Percentiles rank a stretch among this genome's conserved stretches.
phyloP scores from a whole-genome alignment of 1,140 invertebrate species.

The Alviniconcha marisindica region DNA sequence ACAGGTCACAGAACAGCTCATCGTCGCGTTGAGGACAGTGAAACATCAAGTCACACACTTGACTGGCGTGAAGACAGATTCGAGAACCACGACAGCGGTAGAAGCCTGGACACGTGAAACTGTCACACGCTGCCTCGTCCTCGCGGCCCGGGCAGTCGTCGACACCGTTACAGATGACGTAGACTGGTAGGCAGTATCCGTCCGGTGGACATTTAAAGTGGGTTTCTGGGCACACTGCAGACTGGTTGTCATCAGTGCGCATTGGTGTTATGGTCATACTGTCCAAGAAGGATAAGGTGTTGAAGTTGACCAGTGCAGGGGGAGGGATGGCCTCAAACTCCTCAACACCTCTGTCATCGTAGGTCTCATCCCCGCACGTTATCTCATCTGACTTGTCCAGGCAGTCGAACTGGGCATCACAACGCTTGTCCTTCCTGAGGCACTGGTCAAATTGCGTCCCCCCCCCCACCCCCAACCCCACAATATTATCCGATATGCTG shows the following conservation, averaged over 20 bases:
- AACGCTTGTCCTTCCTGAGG: not conserved
- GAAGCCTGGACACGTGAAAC: conserved; percentile 17
- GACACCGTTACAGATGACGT: conserved; percentile 39
- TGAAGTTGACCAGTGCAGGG: not conserved
- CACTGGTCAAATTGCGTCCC: no score
- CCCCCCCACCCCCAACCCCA: no score
- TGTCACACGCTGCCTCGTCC: conserved; percentile 31
- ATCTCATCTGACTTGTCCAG: not conserved
- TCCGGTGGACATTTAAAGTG: conserved; percentile 7
- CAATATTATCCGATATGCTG: no score
- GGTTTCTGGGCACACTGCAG: conserved; percentile 25
- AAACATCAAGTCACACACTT: conserved; percentile 36
- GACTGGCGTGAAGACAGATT: conserved; percentile 28
- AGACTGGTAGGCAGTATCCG: conserved; percentile 30
- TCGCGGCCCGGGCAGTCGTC: conserved; percentile 38
- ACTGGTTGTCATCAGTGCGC: not conserved
- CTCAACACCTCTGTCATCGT: not conserved
- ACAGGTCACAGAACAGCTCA: conserved; percentile 34
- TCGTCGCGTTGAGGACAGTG: conserved; percentile 42
- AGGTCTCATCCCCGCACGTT: not conserved
- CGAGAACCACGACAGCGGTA: conserved; percentile 37
- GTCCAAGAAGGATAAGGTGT: not conserved
- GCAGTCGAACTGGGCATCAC: not conserved
- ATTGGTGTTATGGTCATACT: not conserved
- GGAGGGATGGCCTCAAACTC: not conserved